Evolutionary conservation across 2,113 vertebrate species (phyloP).

Genomic region (Cyanoliseus patagonus): DNA sequence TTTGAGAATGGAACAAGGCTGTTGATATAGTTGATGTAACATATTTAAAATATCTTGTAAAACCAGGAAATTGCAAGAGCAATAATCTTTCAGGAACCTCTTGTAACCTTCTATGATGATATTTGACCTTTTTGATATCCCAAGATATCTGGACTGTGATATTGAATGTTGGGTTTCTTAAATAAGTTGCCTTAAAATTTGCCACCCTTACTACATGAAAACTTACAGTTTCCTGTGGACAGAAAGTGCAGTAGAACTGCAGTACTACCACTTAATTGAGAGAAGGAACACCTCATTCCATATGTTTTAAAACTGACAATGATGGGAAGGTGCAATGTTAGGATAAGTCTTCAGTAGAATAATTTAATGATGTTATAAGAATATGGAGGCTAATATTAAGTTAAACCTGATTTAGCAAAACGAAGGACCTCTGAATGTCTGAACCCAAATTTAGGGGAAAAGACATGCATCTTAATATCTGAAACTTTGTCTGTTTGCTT

Average conservation of each 20-base stretch:
- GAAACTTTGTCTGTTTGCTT: neutral
- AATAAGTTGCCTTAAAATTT: neutral
- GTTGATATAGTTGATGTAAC: neutral
- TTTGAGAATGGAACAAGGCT: neutral
- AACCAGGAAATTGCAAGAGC: neutral
- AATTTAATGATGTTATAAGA: neutral
- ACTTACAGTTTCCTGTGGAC: neutral
- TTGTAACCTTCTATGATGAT: neutral
- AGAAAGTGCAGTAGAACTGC: neutral
- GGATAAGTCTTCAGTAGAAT: neutral
- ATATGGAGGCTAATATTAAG: neutral
- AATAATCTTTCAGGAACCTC: neutral
- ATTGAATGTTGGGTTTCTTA: neutral
- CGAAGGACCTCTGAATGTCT: neutral
- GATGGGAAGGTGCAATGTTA: neutral
- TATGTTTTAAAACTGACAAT: neutral
- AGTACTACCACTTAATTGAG: neutral
- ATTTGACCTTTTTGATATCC: neutral
- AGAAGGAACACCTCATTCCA: neutral
- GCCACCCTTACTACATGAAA: neutral
- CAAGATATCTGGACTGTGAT: neutral
- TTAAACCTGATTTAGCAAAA: neutral
- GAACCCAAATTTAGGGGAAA: neutral
- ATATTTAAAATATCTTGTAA: neutral
- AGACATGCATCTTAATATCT: neutral